Percentiles rank a stretch among this genome's conserved stretches.
Conservation (phyloP, 1,140 invertebrate genomes). For the Cyphomyrmex costatus region DNA sequence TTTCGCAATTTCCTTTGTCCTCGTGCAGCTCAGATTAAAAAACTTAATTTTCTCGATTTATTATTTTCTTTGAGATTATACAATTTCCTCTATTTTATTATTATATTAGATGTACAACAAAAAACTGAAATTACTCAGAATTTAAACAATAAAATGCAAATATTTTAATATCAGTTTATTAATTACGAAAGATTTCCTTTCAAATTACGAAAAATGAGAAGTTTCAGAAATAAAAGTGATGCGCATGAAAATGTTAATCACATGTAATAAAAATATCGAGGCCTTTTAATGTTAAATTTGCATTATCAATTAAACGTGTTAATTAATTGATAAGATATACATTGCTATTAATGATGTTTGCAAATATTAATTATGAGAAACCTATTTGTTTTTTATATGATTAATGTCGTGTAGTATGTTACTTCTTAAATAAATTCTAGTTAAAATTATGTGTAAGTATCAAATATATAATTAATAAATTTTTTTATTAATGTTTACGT, state of each 20-base stretch:
- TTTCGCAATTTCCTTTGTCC: not conserved
- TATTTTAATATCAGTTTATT: not conserved
- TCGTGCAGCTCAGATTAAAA: not conserved
- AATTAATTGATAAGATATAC: not conserved
- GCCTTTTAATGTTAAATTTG: constrained; percentile 8
- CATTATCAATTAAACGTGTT: too few relatives aligned
- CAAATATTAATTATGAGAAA: constrained; percentile 41
- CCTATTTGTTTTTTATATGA: not conserved
- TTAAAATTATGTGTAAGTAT: not conserved
- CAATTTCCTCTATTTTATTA: not conserved
- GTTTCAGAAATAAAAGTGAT: constrained; percentile 10
- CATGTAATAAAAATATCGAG: constrained; percentile 5
- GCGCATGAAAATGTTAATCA: constrained; percentile 22
- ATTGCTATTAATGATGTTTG: not conserved
- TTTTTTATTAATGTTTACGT: not conserved
- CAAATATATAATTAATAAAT: not conserved
- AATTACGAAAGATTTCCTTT: not conserved
- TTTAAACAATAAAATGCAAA: not conserved
- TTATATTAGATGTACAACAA: not conserved
- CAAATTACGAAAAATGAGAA: not conserved
- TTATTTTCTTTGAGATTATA: not conserved
- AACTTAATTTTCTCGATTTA: not conserved
- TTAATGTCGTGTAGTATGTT: not conserved
- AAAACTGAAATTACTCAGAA: not conserved
- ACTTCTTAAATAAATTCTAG: not conserved